These are phyloP conservation scores for Eupeodes corollae DNA, from an alignment of 1,140 invertebrate species.

Conservation along the genomic window DNA sequence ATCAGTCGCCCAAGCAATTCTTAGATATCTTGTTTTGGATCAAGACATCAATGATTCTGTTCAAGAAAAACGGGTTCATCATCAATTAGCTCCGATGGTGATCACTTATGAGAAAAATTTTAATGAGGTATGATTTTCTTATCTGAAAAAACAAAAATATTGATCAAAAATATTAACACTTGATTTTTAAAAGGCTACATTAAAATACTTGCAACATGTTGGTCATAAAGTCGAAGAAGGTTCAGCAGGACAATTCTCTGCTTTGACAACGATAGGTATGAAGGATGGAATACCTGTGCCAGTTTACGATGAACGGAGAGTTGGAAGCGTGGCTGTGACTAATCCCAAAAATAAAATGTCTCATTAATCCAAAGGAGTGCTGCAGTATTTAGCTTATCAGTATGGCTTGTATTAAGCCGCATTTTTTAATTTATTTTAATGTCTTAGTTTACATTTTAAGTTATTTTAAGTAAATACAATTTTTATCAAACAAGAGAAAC, in stretches of 20 bases:
- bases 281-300: conserved; percentile 30
- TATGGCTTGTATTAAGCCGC: no score
- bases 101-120: conserved; percentile 53
- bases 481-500: no score
- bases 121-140: neutral
- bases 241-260: conserved; percentile 39
- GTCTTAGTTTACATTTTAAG: no score
- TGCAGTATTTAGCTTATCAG: no score
- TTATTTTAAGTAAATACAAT: no score
- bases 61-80: conserved; percentile 74
- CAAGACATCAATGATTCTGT: conserved; percentile 68
- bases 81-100: conserved; percentile 82
- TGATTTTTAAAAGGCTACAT: conserved; percentile 25
- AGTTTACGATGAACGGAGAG: conserved; percentile 36
- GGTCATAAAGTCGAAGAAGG: conserved; percentile 39
- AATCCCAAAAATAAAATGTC: neutral
- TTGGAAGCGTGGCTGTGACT: conserved; percentile 41
- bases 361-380: no score
- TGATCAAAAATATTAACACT: conserved; percentile 4
- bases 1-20: conserved; percentile 56
- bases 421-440: no score
- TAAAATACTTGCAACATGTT: conserved; percentile 18
- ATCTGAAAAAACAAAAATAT: neutral
- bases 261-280: conserved; percentile 38
- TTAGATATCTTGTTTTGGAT: conserved; percentile 63